These are phyloP conservation scores for Drosophila tropicalis DNA, from an alignment of 1,140 invertebrate genomes.

Conservation along the genomic window DNA sequence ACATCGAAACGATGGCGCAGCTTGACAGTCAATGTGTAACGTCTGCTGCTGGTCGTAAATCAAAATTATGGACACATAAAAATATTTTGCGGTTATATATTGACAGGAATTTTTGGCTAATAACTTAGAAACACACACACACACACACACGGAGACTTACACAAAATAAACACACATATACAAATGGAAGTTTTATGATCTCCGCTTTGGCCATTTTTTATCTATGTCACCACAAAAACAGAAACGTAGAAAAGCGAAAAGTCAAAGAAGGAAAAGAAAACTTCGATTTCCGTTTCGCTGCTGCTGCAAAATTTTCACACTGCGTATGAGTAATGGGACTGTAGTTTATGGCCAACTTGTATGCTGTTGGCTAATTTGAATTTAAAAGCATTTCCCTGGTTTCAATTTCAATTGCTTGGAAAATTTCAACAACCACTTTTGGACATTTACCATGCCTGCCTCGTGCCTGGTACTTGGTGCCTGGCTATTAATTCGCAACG, in stretches of 20 bases:
- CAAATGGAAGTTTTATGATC: conserved; percentile 14
- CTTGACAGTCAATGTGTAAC: conserved; percentile 1
- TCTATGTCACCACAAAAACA: neutral
- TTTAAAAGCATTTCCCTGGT: conserved; percentile 41
- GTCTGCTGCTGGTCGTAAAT: conserved; percentile 50
- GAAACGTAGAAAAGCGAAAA: conserved; percentile 1
- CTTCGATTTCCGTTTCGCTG: conserved; percentile 7
- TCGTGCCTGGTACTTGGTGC: neutral
- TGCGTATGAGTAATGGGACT: conserved; percentile 46
- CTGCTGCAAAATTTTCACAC: conserved; percentile 16
- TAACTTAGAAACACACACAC: conserved; percentile 42
- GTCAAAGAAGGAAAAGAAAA: neutral
- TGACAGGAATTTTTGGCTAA: conserved; percentile 53
- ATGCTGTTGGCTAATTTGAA: conserved; percentile 47
- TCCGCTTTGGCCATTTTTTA: conserved; percentile 5
- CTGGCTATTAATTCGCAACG: conserved; percentile 67
- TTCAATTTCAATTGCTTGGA: conserved; percentile 69
- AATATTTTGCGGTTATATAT: conserved; percentile 56
- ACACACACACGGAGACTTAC: neutral
- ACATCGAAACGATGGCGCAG: neutral
- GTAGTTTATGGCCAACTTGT: conserved; percentile 32
- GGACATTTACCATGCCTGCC: conserved; percentile 20
- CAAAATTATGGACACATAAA: conserved; percentile 59
- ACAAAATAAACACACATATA: conserved; percentile 1
- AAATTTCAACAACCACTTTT: conserved; percentile 51